A percentile compares a stretch with the other conserved stretches of the same genome.
Conservation (phyloP, 2,888 invertebrate species). For the Sinopyrophorus schimmeli region DNA sequence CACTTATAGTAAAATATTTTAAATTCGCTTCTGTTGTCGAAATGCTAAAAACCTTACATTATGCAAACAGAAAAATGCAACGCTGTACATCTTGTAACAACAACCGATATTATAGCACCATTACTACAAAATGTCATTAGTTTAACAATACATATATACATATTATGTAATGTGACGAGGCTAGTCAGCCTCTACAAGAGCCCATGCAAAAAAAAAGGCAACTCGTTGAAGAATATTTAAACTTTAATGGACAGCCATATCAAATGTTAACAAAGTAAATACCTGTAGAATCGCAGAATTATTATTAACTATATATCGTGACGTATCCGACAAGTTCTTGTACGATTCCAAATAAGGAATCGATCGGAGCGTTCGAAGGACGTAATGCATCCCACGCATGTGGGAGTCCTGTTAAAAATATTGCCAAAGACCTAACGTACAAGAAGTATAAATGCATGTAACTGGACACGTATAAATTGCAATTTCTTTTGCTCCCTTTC, state of each 20-base stretch:
- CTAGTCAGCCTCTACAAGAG: too few relatives aligned
- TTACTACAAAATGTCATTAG: too few relatives aligned
- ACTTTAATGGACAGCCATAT: conserved; percentile 10
- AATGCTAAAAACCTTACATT: too few relatives aligned
- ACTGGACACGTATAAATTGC: not conserved
- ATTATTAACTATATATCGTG: conserved; percentile 17
- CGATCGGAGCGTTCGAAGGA: conserved; percentile 16
- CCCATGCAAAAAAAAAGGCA: too few relatives aligned
- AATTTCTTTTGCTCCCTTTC: not conserved
- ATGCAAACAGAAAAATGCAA: too few relatives aligned
- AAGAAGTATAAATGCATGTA: not conserved
- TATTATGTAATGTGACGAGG: too few relatives aligned
- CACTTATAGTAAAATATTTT: too few relatives aligned
- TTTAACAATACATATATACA: too few relatives aligned
- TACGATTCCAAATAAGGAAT: conserved; percentile 18
- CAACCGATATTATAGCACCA: too few relatives aligned
- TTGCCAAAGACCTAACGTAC: conserved; percentile 4
- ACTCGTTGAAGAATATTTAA: conserved; percentile 1
- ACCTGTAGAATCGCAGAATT: conserved; percentile 8
- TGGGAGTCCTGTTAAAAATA: conserved; percentile 14
- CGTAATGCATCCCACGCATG: conserved; percentile 19
- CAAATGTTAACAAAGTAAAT: conserved; percentile 5
- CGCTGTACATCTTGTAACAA: too few relatives aligned
- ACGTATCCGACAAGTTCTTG: conserved; percentile 16
- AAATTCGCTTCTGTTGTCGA: too few relatives aligned